phyloP scores from a whole-genome alignment of 2,113 vertebrate genomes.

The Channa argus region DNA sequence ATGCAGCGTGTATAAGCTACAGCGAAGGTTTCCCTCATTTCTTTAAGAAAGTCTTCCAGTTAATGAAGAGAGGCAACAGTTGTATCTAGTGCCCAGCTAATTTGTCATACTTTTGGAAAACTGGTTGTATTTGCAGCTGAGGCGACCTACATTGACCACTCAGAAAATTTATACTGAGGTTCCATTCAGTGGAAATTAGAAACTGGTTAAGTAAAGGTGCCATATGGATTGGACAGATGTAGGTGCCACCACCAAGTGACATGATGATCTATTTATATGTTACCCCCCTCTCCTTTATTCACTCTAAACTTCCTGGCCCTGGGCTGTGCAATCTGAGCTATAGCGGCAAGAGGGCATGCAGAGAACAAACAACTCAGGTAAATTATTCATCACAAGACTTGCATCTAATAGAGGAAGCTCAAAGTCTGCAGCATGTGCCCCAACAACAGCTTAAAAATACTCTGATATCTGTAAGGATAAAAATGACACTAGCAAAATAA shows the following conservation, averaged over 20 bases:
- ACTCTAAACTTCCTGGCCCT: slow-evolving; percentile 28
- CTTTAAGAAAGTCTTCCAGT: too few species aligned
- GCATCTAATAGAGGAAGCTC: slow-evolving; percentile 46
- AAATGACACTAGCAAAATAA: slow-evolving; percentile 61
- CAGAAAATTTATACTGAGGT: slow-evolving; percentile 7
- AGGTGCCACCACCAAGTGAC: slow-evolving; percentile 41
- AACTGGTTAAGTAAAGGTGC: slow-evolving; percentile 8
- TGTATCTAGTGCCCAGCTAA: too few species aligned
- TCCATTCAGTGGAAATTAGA: slow-evolving; percentile 32
- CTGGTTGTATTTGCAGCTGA: not conserved
- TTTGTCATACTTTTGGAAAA: too few species aligned
- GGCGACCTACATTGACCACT: not conserved
- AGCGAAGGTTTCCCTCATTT: too few species aligned
- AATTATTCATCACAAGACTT: slow-evolving; percentile 60
- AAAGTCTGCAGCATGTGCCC: slow-evolving; percentile 43
- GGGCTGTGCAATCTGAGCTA: slow-evolving; percentile 36
- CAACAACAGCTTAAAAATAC: slow-evolving; percentile 53
- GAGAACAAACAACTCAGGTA: slow-evolving; percentile 54
- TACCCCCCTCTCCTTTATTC: slow-evolving; percentile 24
- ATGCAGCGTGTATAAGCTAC: too few species aligned
- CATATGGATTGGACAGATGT: slow-evolving; percentile 58
- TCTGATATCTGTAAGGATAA: slow-evolving; percentile 75
- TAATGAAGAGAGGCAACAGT: too few species aligned
- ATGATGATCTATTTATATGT: slow-evolving; percentile 52
- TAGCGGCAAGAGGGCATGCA: slow-evolving; percentile 11